Evolutionary conservation across 2,797 vertebrate species (phyloP).

Genomic region (Sarcoramphus papa): DNA sequence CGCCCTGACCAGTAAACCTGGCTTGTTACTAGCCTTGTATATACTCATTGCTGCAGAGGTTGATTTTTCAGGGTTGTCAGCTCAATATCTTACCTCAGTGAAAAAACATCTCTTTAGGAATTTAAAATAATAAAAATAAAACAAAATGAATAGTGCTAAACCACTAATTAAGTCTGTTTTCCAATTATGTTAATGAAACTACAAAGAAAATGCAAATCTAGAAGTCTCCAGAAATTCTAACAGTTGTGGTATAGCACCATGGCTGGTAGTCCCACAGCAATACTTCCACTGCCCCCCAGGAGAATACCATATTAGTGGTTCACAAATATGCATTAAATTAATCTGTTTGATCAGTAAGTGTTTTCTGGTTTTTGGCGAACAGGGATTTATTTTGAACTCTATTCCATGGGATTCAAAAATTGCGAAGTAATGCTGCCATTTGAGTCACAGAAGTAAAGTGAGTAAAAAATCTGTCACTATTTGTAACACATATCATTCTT

Average conservation of each 20-base stretch:
- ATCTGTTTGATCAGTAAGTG: slow-evolving; percentile 67
- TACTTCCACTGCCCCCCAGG: not conserved
- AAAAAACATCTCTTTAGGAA: slow-evolving; percentile 10
- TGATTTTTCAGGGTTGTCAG: not conserved
- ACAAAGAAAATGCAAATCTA: slow-evolving; percentile 71
- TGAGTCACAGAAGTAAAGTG: not conserved
- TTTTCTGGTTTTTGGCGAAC: not conserved
- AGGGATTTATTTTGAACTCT: slow-evolving; percentile 14
- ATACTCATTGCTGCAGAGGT: not conserved
- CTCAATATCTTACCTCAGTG: not conserved
- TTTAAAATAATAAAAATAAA: not conserved
- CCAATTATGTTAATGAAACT: slow-evolving; percentile 67
- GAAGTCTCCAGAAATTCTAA: slow-evolving; percentile 64
- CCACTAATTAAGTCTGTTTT: slow-evolving; percentile 68
- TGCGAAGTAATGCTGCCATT: not conserved
- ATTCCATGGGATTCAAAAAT: slow-evolving; percentile 17
- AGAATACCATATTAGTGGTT: slow-evolving; percentile 57
- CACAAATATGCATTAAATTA: slow-evolving; percentile 62
- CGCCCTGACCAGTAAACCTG: not conserved
- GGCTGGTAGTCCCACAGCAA: slow-evolving; percentile 50
- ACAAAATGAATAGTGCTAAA: slow-evolving; percentile 37
- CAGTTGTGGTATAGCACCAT: slow-evolving; percentile 41
- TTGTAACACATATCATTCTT: not conserved
- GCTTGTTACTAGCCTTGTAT: not conserved
- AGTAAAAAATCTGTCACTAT: slow-evolving; percentile 24